Evolutionary conservation across 1,140 invertebrate species (phyloP), one percentile per base, ranked within the genome.

Genomic region (Yoshiicerus persimilis): DNA sequence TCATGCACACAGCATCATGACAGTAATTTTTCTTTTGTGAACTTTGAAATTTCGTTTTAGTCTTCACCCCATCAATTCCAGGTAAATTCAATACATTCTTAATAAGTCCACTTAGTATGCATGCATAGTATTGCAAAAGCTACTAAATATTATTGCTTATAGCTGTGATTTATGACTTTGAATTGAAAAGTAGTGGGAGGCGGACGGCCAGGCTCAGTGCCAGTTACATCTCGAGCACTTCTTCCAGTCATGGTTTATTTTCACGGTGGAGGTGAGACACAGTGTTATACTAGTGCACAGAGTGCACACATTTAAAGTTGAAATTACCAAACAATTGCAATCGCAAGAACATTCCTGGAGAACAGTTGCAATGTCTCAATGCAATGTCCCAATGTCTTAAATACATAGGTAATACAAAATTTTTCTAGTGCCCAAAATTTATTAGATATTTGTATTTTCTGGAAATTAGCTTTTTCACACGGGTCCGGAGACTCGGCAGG

Each of bases 211-310:
- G 90, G 38, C 90, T 36, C 32, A 10, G 30, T 80, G 30, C 25
- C 86, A 87, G 30, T 13, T n/a, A 41, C 87, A 88, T 30, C 89
- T 84, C 11, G 70, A n/a, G 47, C 85, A 27, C 70, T 88, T 56
- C 75, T 89, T 39, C 87, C 89, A 2, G 87, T 89, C 16, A 84
- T 87, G 62, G 89, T 91, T 2, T 91, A 91, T 75, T 85, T 92
- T 25, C 91, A 92, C 84, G 91, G 91, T 27, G 91, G 91, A 25
- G 89, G 89, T 36, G 25, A 70, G 66, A n/a, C 90, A n/a, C n/a
- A n/a, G n/a, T n/a, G n/a, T n/a, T n/a, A n/a, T n/a, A n/a, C n/a
- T n/a, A n/a, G n/a, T n/a, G n/a, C n/a, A n/a, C n/a, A n/a, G n/a
- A n/a, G n/a, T n/a, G n/a, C n/a, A n/a, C n/a, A n/a, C n/a, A n/a